Evolutionary conservation across 2,888 invertebrate genomes (phyloP).

Genomic region (Lepidocyrtoides sp.): DNA sequence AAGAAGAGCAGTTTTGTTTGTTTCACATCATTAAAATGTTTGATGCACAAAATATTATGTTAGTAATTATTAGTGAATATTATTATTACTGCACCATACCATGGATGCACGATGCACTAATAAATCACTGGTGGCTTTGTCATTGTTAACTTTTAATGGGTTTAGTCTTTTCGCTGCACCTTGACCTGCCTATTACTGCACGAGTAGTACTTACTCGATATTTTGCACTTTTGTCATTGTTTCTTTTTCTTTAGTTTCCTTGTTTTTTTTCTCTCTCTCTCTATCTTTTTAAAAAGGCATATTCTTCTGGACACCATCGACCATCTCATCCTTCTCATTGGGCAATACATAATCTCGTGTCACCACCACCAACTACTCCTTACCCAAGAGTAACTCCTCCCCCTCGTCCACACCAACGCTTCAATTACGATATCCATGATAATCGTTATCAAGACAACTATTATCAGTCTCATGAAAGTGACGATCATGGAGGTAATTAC

Average conservation of each 20-base stretch:
- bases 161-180: too few relatives aligned
- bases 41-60: too few relatives aligned
- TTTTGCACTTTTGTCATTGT: neutral
- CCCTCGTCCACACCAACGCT: neutral
- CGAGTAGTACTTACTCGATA: neutral
- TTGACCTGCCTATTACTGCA: too few relatives aligned
- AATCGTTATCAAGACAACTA: neutral
- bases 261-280: neutral
- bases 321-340: conserved; percentile 61
- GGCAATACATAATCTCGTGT: conserved; percentile 58
- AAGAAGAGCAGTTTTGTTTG: too few relatives aligned
- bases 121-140: too few relatives aligned
- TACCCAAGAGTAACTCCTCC: conserved; percentile 38
- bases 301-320: conserved; percentile 29
- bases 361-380: conserved; percentile 30
- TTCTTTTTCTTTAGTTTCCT: neutral
- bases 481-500: conserved; percentile 48
- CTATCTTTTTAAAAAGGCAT: conserved; percentile 26
- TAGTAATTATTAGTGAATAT: too few relatives aligned
- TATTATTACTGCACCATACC: too few relatives aligned
- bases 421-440: conserved; percentile 4
- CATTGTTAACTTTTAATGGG: too few relatives aligned
- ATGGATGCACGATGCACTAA: too few relatives aligned
- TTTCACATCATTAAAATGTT: too few relatives aligned
- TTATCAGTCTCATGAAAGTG: neutral